Evolutionary conservation across 2,888 invertebrate species (phyloP).

Genomic region (Melieria omissa): DNA sequence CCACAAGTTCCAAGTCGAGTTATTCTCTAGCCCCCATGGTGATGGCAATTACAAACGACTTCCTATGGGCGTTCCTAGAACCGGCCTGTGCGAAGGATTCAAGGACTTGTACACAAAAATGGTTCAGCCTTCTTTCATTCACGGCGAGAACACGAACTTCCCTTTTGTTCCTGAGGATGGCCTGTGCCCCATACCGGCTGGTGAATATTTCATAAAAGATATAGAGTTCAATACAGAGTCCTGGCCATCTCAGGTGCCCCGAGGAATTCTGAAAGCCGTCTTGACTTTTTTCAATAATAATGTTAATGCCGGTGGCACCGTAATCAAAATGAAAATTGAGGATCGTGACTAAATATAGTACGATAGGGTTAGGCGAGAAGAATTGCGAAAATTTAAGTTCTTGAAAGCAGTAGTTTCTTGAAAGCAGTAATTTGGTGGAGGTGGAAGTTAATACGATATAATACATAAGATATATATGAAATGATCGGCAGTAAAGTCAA

Average conservation of each 20-base stretch:
- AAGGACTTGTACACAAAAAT: constrained; percentile 58
- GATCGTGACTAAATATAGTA: constrained; percentile 43
- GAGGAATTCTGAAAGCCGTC: constrained; percentile 55
- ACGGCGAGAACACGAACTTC: constrained; percentile 54
- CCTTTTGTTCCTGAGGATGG: constrained; percentile 53
- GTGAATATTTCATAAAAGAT: constrained; percentile 53
- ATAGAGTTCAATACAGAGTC: constrained; percentile 52
- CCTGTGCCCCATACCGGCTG: constrained; percentile 55
- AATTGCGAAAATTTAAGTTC: too few relatives aligned
- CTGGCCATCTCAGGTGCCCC: constrained; percentile 58
- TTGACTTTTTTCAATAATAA: constrained; percentile 52
- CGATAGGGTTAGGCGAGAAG: too few relatives aligned
- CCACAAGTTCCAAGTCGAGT: constrained; percentile 53
- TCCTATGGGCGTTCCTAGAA: constrained; percentile 56
- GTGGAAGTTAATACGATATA: too few relatives aligned
- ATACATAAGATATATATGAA: too few relatives aligned
- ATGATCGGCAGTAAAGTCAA: too few relatives aligned
- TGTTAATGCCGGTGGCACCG: constrained; percentile 53
- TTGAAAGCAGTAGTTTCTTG: too few relatives aligned
- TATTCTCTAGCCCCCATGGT: constrained; percentile 54
- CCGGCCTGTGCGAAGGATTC: constrained; percentile 57
- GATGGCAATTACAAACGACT: constrained; percentile 55
- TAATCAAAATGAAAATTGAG: constrained; percentile 51
- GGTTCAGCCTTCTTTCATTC: constrained; percentile 52
- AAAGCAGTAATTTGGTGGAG: too few relatives aligned